Evolutionary conservation across 2,888 invertebrate species (phyloP).

Genomic region (Automeris io): DNA sequence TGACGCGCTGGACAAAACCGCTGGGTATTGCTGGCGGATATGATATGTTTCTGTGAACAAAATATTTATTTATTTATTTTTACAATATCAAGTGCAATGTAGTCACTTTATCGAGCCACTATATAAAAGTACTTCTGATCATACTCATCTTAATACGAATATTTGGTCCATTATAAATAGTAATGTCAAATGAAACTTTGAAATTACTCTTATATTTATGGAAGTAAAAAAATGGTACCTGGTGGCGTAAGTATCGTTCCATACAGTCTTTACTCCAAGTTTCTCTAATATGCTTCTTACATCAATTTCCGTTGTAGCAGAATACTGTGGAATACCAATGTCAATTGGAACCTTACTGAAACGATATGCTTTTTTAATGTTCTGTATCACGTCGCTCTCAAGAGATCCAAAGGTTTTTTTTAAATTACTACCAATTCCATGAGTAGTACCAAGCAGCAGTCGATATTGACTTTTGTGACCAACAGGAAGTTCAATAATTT

Average conservation of each 20-base stretch:
- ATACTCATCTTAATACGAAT: too few species aligned
- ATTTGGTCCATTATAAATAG: too few species aligned
- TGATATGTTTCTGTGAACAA: conserved; percentile 18
- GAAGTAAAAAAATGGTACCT: conserved; percentile 16
- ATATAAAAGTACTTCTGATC: too few species aligned
- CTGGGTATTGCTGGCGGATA: conserved; percentile 21
- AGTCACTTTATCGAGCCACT: too few species aligned
- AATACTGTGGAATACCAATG: conserved; percentile 28
- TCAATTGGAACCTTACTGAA: conserved; percentile 27
- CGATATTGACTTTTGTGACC: conserved; percentile 4
- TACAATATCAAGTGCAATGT: too few species aligned
- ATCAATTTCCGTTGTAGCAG: conserved; percentile 24
- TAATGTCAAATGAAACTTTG: too few species aligned
- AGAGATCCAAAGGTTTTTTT: background rate
- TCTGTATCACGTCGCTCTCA: conserved; percentile 12
- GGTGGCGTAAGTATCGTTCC: conserved; percentile 23
- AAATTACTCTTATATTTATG: too few species aligned
- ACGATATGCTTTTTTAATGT: conserved; percentile 21
- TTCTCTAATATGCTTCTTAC: conserved; percentile 20
- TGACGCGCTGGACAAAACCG: conserved; percentile 10
- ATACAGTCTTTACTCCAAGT: conserved; percentile 21
- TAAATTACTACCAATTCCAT: background rate
- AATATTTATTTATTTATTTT: too few species aligned
- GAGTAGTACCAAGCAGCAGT: background rate
- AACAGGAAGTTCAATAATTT: conserved; percentile 3